A percentile compares a stretch with the other conserved stretches of the same genome.
Conservation (phyloP, 2,797 vertebrate species). For the Cyclopterus lumpus region DNA sequence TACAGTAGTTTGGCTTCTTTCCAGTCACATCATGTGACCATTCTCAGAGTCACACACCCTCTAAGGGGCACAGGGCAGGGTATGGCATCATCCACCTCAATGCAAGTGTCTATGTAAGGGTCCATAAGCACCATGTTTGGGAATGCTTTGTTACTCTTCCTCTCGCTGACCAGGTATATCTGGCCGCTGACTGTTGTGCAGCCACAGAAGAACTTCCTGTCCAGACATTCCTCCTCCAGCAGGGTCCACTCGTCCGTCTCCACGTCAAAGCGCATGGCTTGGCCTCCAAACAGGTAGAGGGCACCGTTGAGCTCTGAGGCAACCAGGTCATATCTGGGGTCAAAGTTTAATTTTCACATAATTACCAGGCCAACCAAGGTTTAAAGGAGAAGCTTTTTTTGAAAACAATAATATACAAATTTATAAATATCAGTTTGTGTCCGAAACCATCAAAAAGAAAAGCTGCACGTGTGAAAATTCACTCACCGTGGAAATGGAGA, state of each 20-base stretch:
- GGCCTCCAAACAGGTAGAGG: conserved; percentile 90
- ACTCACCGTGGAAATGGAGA: conserved; percentile 89
- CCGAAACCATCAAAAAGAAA: background rate
- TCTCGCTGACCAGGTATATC: conserved; percentile 89
- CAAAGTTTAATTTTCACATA: background rate
- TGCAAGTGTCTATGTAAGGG: conserved; percentile 87
- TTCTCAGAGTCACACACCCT: conserved; percentile 83
- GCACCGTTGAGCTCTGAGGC: conserved; percentile 88
- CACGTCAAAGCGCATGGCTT: conserved; percentile 86
- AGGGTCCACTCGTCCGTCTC: conserved; percentile 89
- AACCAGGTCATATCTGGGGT: conserved; percentile 89
- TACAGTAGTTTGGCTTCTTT: background rate
- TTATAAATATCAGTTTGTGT: background rate
- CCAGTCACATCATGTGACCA: background rate
- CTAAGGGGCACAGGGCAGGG: conserved; percentile 88
- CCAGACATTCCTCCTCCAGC: conserved; percentile 85
- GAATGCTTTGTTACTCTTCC: conserved; percentile 83
- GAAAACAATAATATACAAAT: background rate
- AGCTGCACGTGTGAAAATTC: background rate
- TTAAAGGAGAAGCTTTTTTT: background rate
- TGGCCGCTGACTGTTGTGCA: conserved; percentile 86
- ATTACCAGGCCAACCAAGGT: background rate
- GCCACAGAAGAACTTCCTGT: conserved; percentile 89
- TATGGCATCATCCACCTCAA: conserved; percentile 83
- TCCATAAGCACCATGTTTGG: conserved; percentile 88